Conservation (phyloP, 2,888 invertebrate genomes). For the Cerastoderma edule region DNA sequence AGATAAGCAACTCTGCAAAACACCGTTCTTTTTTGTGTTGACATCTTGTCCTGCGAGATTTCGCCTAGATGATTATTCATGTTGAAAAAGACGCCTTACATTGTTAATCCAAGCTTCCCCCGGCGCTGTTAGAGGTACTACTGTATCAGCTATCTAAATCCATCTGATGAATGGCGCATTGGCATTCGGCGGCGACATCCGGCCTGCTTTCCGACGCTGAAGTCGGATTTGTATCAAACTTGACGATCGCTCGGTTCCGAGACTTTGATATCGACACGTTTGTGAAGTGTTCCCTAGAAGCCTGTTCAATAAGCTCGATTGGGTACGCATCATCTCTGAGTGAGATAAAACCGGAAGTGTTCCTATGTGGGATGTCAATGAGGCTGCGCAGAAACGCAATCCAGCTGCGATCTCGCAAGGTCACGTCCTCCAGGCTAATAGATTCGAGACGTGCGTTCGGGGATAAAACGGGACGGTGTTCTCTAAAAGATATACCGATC, state of each 20-base stretch:
- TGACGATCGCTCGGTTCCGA: slow-evolving; percentile 2
- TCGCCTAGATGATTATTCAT: no score
- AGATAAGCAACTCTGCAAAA: no score
- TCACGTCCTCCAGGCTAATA: slow-evolving; percentile 13
- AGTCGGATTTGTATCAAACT: slow-evolving; percentile 9
- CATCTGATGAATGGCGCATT: not conserved
- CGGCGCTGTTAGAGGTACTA: no score
- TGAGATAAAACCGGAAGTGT: not conserved
- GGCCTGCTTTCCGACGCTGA: not conserved
- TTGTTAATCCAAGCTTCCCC: no score
- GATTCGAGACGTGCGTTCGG: slow-evolving; percentile 1
- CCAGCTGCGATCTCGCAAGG: slow-evolving; percentile 9
- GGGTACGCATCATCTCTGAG: slow-evolving; percentile 12
- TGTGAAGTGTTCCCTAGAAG: not conserved
- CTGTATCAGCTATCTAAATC: not conserved
- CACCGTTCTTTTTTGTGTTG: no score
- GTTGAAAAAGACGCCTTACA: no score
- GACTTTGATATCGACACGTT: not conserved
- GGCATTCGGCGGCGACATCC: not conserved
- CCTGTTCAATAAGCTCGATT: not conserved
- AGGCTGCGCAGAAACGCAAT: slow-evolving; percentile 13
- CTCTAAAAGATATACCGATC: slow-evolving; percentile 14
- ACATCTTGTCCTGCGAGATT: no score
- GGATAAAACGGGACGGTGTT: not conserved
- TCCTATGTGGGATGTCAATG: not conserved